phyloP scores from a whole-genome alignment of 2,113 vertebrate genomes.

The Phaethon lepturus region DNA sequence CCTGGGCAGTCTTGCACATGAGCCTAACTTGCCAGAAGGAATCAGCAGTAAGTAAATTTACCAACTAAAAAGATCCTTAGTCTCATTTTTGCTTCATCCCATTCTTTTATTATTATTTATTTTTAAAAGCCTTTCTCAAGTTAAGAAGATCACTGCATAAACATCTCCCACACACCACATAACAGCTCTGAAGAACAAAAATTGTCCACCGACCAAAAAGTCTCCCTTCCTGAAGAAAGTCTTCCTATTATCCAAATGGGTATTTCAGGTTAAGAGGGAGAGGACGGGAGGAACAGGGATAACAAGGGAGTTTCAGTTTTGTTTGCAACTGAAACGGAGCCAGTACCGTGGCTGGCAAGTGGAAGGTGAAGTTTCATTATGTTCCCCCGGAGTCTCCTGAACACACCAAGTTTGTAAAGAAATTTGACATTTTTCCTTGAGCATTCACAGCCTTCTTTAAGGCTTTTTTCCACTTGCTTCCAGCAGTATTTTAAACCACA shows the following conservation, averaged over 20 bases:
- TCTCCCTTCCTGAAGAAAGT: too few relatives aligned
- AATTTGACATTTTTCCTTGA: rapidly evolving
- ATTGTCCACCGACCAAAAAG: not conserved
- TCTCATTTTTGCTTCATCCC: not conserved
- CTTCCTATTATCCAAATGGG: rapidly evolving
- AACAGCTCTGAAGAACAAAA: not conserved
- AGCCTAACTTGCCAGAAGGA: not conserved
- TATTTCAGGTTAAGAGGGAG: not conserved
- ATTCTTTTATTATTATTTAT: not conserved
- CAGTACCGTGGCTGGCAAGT: rapidly evolving
- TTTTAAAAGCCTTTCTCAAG: not conserved
- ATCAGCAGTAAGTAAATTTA: not conserved
- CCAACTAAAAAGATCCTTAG: not conserved
- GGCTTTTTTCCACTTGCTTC: not conserved
- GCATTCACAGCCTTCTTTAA: not conserved
- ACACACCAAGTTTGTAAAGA: rapidly evolving
- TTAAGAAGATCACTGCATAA: too few relatives aligned
- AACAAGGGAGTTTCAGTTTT: rapidly evolving
- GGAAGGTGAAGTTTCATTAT: rapidly evolving
- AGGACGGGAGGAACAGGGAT: too few relatives aligned
- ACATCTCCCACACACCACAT: rapidly evolving
- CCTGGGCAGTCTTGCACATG: not conserved
- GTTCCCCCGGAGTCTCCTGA: not conserved
- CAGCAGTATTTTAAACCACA: not conserved
- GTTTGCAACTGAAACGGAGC: not conserved